These are phyloP conservation scores for Kryptolebias marmoratus DNA, from an alignment of 2,113 vertebrate genomes.

Conservation along the genomic window DNA sequence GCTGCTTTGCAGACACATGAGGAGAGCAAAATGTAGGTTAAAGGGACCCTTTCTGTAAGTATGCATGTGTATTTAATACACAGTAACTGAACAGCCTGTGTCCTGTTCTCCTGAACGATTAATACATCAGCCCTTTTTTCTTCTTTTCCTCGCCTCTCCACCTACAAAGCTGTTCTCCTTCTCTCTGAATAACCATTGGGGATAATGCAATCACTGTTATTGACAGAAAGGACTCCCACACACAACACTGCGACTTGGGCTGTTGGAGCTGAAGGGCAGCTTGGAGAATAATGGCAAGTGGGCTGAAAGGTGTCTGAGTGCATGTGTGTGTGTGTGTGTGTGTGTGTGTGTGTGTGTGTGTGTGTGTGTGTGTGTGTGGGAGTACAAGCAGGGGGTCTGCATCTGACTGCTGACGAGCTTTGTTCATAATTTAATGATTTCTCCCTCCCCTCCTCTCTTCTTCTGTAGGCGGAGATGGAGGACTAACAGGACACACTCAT, in stretches of 20 bases:
- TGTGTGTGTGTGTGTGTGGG: conserved; percentile 2
- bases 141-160: not conserved
- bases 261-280: conserved; percentile 9
- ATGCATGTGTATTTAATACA: not conserved
- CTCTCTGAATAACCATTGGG: conserved; percentile 6
- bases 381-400: conserved; percentile 14
- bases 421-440: conserved; percentile 49
- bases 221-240: conserved; percentile 20
- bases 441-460: conserved; percentile 2
- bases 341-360: not conserved
- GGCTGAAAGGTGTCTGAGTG: conserved; percentile 26
- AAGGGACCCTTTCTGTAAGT: not conserved
- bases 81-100: not conserved
- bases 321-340: not conserved
- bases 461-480: conserved; percentile 13
- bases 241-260: conserved; percentile 30
- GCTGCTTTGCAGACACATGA: not conserved
- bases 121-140: not conserved
- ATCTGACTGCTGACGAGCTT: conserved; percentile 23
- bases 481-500: conserved; percentile 10
- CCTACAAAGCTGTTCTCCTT: not conserved
- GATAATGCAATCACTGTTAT: conserved; percentile 21
- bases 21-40: not conserved
- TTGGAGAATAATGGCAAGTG: conserved; percentile 29
- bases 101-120: not conserved